Base-by-base conservation (phyloP, 92 coral and sea anemone species). In the Diadumene lineata region DNA sequence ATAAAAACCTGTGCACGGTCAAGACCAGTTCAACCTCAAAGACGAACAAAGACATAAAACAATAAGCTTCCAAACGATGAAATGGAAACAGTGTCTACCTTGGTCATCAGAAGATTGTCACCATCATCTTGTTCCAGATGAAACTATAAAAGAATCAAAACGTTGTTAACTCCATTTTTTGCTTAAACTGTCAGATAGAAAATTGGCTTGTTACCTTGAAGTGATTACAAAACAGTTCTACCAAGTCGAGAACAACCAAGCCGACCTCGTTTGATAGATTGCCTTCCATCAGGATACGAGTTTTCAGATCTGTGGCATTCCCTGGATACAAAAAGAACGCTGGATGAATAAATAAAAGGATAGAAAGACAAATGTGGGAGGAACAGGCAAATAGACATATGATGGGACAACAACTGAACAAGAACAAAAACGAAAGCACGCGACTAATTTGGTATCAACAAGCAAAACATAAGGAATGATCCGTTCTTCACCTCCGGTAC, bases 51-150 rank as follows among this genome's bases (percentile, higher is more conserved):
- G 16, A 0, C 31, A 1, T 11, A 3, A 28, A 11, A 19, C 43
- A 17, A 43, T 85, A 32, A 57, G 91, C n/a, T n/a, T n/a, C n/a
- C n/a, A n/a, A n/a, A n/a, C n/a, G n/a, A n/a, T n/a, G n/a, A n/a
- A n/a, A n/a, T n/a, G n/a, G n/a, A n/a, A n/a, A n/a, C n/a, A n/a
- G n/a, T n/a, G n/a, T n/a, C n/a, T n/a, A n/a, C 98, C 92, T 91
- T 91, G 72, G 87, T 94, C 98, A 94, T 94, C 56, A 94, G 80
- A 10, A 92, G 75, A 60, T 94, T 94, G 72, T 92, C 97, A 18
- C 98, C 98, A 43, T 94, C 98, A 10, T 94, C 98, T 78, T 92
- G 97, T 66, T 94, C 98, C 55, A 94, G 71, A 66, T 94, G 97
- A 72, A 91, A 94, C 98, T 94, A 48, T n/a, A 70, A 67, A 43